These are phyloP conservation scores for Mobula hypostoma DNA, from an alignment of 2,113 vertebrate species.

Conservation along the genomic window DNA sequence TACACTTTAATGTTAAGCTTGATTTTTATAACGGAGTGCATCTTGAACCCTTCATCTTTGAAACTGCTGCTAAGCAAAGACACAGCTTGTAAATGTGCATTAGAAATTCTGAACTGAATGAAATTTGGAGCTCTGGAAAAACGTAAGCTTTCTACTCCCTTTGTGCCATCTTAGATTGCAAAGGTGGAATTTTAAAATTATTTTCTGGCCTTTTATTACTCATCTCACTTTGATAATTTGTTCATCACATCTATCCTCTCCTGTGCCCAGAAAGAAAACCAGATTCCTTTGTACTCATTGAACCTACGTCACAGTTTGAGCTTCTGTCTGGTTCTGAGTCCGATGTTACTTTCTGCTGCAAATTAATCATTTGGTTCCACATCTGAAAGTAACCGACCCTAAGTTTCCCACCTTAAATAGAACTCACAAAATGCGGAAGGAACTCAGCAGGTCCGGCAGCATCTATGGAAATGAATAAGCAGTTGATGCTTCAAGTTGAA, in stretches of 20 bases:
- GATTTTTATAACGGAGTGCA: too few species aligned
- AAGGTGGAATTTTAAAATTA: background rate
- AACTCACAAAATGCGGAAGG: too few species aligned
- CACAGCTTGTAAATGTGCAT: too few species aligned
- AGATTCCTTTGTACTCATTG: background rate
- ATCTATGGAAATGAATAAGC: too few species aligned
- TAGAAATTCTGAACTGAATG: background rate
- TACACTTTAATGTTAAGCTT: too few species aligned
- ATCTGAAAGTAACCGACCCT: background rate
- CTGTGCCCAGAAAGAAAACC: background rate
- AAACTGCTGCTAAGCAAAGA: too few species aligned
- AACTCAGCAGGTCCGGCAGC: too few species aligned
- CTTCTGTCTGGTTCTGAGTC: background rate
- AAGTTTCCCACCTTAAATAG: background rate
- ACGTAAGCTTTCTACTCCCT: background rate
- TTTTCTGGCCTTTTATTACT: background rate
- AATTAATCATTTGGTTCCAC: background rate
- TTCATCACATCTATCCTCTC: background rate
- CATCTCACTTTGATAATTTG: background rate
- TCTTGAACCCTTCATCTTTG: too few species aligned
- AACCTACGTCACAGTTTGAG: background rate
- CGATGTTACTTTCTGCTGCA: background rate
- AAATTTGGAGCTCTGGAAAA: background rate
- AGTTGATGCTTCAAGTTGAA: too few species aligned
- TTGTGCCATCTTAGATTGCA: background rate